Base-by-base conservation (phyloP, 2,888 invertebrate species). In the Cremastinae sp. region DNA sequence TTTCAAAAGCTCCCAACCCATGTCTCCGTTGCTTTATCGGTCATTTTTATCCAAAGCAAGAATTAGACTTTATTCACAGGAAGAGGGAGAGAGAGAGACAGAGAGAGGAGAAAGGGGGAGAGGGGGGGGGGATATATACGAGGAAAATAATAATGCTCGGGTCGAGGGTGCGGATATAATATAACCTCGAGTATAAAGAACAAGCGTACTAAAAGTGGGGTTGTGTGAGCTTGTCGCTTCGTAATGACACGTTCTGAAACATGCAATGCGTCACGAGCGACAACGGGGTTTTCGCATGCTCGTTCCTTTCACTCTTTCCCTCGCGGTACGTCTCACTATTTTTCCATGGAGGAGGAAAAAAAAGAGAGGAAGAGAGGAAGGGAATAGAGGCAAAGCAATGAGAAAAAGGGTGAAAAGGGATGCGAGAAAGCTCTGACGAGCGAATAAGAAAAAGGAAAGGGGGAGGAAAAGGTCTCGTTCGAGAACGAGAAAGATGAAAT, bases 261-360 rank as follows among this genome's bases (percentile, higher is more conserved):
- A 74, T 62, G 74, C 76, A 70, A 73, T 64, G 73, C 76, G 76
- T 78, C 79, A 78, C 64, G 66, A 78, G 71, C 70, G 68, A 71
- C 71, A 69, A 75, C 35, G 59, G 49, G 56, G 49, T 56, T 55
- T 68, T 47, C 51, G 66, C 58, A 45, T 51, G 71, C 47, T 47
- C 14, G 12, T 59, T 22, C 51, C n/a, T 55, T 28, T 22, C 28
- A 43, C 18, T 28, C 28, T 2, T 28, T 28, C 28, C 28, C 28
- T 28, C 28, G 2, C 28, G 28, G 28, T 28, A n/a, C n/a, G 28
- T 28, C 28, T 28, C 28, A 5, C 28, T 28, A 3, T 5, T 28
- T 28, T 28, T 41, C 74, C 61, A 71, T 70, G 70, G 74, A 69
- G 62, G 75, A 78, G 71, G 75, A 65, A 69, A 73, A 70, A 14